Evolutionary conservation across 2,888 invertebrate genomes (phyloP), one percentile per base, ranked within the genome.

Genomic region (Ormyrus labotus): DNA sequence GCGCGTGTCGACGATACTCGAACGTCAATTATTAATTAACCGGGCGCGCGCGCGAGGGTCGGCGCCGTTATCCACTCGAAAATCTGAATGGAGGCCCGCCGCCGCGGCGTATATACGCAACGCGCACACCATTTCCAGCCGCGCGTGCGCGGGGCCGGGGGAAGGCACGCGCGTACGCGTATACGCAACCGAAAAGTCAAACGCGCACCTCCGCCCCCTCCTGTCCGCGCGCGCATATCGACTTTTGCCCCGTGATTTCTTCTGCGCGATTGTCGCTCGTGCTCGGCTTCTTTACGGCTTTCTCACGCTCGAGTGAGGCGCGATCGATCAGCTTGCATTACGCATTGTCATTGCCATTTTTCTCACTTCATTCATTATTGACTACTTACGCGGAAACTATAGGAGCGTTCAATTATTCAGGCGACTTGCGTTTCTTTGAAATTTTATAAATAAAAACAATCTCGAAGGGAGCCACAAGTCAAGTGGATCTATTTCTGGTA

Each of bases 21-120:
- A 80, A 78, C 86, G 82, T 87, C 86, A 87, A 88, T 89, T 87
- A 88, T 87, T 88, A 86, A 87, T 87, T 88, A 86, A 87, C 86
- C 82, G 82, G 84, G 83, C 85, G 63, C 34, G 19, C 51, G 69
- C 61, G 68, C 55, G 63, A 77, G 81, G 73, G 81, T 47, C 69
- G 70, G 51, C 67, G 68, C 34, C 80, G 68, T 57, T 82, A 81
- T 81, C 82, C 74, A 64, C 64, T 19, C 65, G n/a, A 48, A 60
- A 13, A 73, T 78, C 76, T 65, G 61, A 73, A 78, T 57, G 72
- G 78, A 82, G 53, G 48, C n/a, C n/a, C 63, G 63, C n/a, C 63
- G 63, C 55, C 57, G 53, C 48, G 65, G 57, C 58, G 80, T 81
- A 19, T 19, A 19, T 19, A 77, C 69, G 57, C 74, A 4, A 3